Conservation (phyloP, 2,113 vertebrate genomes). For the Malaclemys terrapin region DNA sequence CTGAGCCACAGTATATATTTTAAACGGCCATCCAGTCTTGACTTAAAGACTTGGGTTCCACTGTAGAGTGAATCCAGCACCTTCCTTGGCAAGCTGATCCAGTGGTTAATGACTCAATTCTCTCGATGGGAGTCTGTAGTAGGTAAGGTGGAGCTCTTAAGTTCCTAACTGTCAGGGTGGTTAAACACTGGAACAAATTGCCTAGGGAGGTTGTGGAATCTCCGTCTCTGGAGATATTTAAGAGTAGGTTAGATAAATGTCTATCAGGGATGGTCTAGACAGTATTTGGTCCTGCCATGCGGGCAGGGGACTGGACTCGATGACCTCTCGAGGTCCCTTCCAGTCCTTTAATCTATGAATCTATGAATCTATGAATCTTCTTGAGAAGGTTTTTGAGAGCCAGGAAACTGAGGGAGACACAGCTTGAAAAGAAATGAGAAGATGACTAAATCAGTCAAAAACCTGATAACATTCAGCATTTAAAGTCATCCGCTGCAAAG, state of each 20-base stretch:
- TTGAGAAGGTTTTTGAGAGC: neutral
- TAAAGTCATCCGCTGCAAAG: neutral
- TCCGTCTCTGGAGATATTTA: too few relatives aligned
- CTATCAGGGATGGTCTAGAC: too few relatives aligned
- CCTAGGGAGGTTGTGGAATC: too few relatives aligned
- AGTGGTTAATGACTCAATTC: neutral
- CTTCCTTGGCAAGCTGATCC: neutral
- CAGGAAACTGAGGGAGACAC: neutral
- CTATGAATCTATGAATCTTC: too few relatives aligned
- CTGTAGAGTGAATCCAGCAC: neutral
- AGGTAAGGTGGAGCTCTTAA: neutral
- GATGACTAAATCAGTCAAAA: neutral
- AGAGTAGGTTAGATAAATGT: too few relatives aligned
- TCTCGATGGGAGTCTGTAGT: neutral
- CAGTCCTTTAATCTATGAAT: too few relatives aligned
- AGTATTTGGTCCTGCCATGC: too few relatives aligned
- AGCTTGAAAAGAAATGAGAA: neutral
- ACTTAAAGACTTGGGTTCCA: neutral
- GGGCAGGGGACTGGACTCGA: too few relatives aligned
- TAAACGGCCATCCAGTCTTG: neutral
- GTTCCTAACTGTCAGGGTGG: too few relatives aligned
- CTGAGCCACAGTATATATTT: neutral
- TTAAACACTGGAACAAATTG: too few relatives aligned
- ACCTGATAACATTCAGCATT: neutral
- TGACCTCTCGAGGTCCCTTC: too few relatives aligned